These are phyloP conservation scores for Climacteris rufus DNA, from an alignment of 2,113 vertebrate species.

Conservation along the genomic window DNA sequence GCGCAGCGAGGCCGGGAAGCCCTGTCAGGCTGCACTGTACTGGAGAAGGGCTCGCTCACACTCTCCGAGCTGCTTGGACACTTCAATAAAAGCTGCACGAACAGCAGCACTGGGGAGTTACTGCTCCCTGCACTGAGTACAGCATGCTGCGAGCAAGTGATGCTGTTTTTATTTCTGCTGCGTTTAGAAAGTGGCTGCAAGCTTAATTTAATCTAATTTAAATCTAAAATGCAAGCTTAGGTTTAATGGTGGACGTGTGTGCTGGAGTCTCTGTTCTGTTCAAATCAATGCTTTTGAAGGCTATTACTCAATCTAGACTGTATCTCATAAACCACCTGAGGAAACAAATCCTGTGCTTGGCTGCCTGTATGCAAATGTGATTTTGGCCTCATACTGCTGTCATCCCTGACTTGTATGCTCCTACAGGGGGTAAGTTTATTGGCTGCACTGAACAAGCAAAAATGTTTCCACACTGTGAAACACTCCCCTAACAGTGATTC, in stretches of 20 bases:
- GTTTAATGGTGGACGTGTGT: fast-evolving
- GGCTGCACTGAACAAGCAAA: neutral
- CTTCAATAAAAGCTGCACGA: neutral
- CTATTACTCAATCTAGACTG: neutral
- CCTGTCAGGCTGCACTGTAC: fast-evolving
- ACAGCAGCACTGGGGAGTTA: neutral
- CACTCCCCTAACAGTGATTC: neutral
- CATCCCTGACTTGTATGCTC: neutral
- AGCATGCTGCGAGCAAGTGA: fast-evolving
- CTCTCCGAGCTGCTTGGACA: neutral
- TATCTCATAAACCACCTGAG: neutral
- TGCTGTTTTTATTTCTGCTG: neutral
- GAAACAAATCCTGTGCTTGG: neutral
- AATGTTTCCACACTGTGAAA: neutral
- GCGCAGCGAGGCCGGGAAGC: neutral
- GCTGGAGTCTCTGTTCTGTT: fast-evolving
- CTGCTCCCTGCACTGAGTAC: neutral
- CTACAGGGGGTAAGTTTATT: neutral
- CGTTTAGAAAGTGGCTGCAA: neutral
- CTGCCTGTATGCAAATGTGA: neutral
- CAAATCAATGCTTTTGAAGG: neutral
- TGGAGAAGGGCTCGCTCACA: fast-evolving
- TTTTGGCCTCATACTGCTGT: neutral
- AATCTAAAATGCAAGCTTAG: too few relatives aligned
- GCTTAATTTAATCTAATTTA: too few relatives aligned